Conservation (phyloP, 2,797 vertebrate genomes). For the Lycodopsis pacificus region DNA sequence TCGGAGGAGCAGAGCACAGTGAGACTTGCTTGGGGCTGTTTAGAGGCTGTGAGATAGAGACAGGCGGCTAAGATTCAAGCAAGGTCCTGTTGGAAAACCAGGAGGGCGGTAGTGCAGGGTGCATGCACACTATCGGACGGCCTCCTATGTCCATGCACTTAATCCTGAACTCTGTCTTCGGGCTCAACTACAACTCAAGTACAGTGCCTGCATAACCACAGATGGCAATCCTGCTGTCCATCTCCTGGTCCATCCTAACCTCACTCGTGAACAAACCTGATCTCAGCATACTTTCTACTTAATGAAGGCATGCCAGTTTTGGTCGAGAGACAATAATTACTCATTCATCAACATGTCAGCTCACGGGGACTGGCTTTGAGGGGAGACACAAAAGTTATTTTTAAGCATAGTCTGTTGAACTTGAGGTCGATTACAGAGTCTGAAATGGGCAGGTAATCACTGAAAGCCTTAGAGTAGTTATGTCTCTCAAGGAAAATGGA, state of each 20-base stretch:
- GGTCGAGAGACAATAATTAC: constrained; percentile 22
- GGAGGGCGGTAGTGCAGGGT: neutral
- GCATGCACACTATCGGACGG: neutral
- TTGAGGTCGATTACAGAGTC: constrained; percentile 47
- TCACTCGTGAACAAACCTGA: constrained; percentile 1
- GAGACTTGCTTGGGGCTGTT: neutral
- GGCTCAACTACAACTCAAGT: constrained; percentile 24
- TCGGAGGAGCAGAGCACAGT: neutral
- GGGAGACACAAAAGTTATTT: constrained; percentile 38
- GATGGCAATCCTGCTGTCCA: constrained; percentile 14
- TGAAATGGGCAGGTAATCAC: constrained; percentile 67
- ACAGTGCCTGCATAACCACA: constrained; percentile 12
- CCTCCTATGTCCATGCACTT: neutral
- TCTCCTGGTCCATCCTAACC: constrained; percentile 10
- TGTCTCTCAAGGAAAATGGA: constrained; percentile 64
- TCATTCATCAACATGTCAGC: constrained; percentile 27
- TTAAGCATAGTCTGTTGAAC: constrained; percentile 48
- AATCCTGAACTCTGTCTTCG: constrained; percentile 31
- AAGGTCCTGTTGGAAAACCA: neutral
- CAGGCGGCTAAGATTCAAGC: neutral
- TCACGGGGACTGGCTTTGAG: constrained; percentile 27
- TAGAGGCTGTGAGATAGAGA: neutral
- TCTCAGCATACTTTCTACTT: neutral
- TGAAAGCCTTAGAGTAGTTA: constrained; percentile 57
- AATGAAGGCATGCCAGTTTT: neutral